Conservation (phyloP, 2,797 vertebrate species). For the Mormyrops attenuatus region DNA sequence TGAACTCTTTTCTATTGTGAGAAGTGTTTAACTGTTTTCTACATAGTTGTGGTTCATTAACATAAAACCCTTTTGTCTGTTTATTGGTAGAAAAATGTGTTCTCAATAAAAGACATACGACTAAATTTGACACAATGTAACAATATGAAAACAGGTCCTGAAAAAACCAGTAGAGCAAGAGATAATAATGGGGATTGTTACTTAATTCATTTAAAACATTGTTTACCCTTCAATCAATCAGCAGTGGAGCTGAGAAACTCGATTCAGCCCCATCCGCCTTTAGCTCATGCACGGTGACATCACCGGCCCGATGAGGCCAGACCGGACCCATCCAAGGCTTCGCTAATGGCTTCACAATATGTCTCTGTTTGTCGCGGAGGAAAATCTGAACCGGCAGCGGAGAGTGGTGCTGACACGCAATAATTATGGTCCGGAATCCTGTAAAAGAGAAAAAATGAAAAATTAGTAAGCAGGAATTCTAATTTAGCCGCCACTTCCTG, state of each 20-base stretch:
- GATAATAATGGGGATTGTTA: slow-evolving; percentile 6
- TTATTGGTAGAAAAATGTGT: background rate
- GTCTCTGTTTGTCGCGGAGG: slow-evolving; percentile 38
- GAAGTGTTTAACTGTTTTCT: background rate
- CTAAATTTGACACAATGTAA: background rate
- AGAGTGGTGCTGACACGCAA: slow-evolving; percentile 12
- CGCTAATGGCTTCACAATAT: slow-evolving; percentile 44
- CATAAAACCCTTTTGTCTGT: background rate
- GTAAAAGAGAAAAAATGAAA: background rate
- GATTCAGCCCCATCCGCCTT: slow-evolving; percentile 17
- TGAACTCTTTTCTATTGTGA: background rate
- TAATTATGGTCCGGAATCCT: background rate
- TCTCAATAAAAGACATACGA: background rate
- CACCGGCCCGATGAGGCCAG: slow-evolving; percentile 55
- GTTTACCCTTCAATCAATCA: background rate
- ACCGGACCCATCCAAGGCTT: slow-evolving; percentile 42
- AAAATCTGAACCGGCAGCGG: slow-evolving; percentile 33
- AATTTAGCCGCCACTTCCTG: background rate
- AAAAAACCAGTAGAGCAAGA: background rate
- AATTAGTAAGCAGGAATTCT: background rate
- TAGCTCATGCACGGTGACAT: slow-evolving; percentile 52
- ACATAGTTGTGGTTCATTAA: background rate
- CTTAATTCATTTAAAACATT: slow-evolving; percentile 5
- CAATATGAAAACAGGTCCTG: background rate
- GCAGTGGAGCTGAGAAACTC: background rate